phyloP scores from a whole-genome alignment of 2,888 invertebrate species.

The Papilio elwesi region DNA sequence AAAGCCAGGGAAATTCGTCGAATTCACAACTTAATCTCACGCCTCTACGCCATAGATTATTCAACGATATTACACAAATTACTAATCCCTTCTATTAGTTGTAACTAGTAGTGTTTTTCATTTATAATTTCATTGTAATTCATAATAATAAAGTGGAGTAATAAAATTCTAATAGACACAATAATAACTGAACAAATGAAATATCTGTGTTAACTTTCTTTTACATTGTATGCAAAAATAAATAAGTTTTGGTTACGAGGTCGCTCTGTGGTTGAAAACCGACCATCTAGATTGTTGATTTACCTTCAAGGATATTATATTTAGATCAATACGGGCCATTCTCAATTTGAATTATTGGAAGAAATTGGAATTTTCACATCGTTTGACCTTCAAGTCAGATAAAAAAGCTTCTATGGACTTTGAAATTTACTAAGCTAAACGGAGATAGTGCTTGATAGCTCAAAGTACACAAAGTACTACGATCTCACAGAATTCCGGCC shows the following conservation, averaged over 20 bases:
- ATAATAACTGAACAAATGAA: conserved; percentile 5
- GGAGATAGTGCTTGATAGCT: not conserved
- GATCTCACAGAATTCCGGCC: too few species aligned
- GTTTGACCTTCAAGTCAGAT: not conserved
- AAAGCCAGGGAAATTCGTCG: too few species aligned
- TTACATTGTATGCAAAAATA: conserved; percentile 20
- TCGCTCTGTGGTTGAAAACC: conserved; percentile 13
- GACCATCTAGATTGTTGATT: conserved; percentile 15
- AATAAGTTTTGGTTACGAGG: conserved; percentile 21
- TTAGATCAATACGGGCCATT: conserved; percentile 7
- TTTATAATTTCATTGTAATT: too few species aligned
- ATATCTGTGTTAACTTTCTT: conserved; percentile 21
- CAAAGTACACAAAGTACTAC: too few species aligned
- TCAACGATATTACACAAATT: too few species aligned
- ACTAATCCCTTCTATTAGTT: too few species aligned
- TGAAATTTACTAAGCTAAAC: not conserved
- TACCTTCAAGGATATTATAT: conserved; percentile 16
- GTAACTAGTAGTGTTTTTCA: too few species aligned
- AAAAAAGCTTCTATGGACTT: not conserved
- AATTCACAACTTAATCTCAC: too few species aligned
- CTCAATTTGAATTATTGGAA: not conserved
- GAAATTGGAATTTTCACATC: not conserved
- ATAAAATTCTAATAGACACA: not conserved
- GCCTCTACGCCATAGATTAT: too few species aligned
- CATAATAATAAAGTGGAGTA: too few species aligned